Conservation (phyloP, 2,888 invertebrate genomes). For the Parnassius smintheus region DNA sequence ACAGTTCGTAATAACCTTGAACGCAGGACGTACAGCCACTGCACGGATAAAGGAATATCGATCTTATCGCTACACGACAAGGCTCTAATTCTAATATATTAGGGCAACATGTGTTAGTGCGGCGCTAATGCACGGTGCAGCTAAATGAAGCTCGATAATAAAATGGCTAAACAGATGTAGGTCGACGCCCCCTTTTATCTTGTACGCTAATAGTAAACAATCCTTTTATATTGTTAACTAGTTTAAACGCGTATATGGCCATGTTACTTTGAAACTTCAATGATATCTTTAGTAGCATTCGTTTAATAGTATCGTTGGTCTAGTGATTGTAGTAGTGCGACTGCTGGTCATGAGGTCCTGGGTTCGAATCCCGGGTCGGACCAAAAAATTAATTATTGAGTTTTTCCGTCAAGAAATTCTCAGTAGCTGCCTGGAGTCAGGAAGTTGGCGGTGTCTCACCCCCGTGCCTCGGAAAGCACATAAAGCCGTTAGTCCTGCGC, state of each 20-base stretch:
- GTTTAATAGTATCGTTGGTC: no score
- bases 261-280: no score
- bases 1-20: slow-evolving; percentile 17
- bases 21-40: neutral
- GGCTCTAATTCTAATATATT: neutral
- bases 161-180: slow-evolving; percentile 23
- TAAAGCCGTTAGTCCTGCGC: no score
- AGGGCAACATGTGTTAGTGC: neutral
- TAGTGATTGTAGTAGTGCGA: no score
- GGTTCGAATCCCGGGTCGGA: no score
- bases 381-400: no score
- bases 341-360: no score
- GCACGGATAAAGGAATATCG: neutral
- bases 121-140: slow-evolving; percentile 11
- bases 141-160: slow-evolving; percentile 15
- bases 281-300: no score
- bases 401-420: no score
- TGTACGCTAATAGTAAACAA: slow-evolving; percentile 16
- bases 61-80: slow-evolving; percentile 8
- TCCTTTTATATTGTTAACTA: slow-evolving; percentile 11
- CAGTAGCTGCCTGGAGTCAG: no score
- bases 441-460: no score
- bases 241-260: neutral
- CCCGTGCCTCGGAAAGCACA: no score
- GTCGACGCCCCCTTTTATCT: slow-evolving; percentile 28